Evolutionary conservation across 2,797 vertebrate species (phyloP).

Genomic region (Austrolebias charrua): DNA sequence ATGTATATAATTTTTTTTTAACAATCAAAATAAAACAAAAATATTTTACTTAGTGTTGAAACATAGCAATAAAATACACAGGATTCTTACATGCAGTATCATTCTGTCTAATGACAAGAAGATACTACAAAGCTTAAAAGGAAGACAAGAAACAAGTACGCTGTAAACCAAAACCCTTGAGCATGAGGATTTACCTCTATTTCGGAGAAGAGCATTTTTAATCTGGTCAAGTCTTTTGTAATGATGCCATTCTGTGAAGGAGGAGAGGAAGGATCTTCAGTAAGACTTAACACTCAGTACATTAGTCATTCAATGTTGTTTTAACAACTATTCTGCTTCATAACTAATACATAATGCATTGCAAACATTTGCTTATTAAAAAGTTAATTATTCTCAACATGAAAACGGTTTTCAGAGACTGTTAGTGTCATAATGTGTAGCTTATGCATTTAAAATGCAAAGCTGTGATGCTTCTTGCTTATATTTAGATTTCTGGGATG

Average conservation of each 20-base stretch:
- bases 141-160: constrained; percentile 5
- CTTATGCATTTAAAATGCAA: too few species aligned
- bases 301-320: not conserved
- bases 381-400: too few species aligned
- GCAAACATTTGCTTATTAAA: too few species aligned
- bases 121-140: not conserved
- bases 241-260: constrained; percentile 91
- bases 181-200: constrained; percentile 85
- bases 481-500: too few species aligned
- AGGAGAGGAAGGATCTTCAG: not conserved
- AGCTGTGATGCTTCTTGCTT: too few species aligned
- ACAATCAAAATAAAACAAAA: not conserved
- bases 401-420: too few species aligned
- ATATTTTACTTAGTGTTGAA: constrained; percentile 22
- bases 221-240: constrained; percentile 93
- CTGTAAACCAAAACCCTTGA: not conserved
- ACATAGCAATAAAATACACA: constrained; percentile 18
- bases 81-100: constrained; percentile 1
- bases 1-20: not conserved
- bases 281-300: not conserved
- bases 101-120: constrained; percentile 13
- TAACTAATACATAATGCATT: too few species aligned
- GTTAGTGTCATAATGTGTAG: too few species aligned
- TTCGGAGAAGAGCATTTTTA: constrained; percentile 95
- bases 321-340: too few species aligned